Base-by-base conservation (phyloP, 1,140 invertebrate genomes). In the Micrasema longulum region DNA sequence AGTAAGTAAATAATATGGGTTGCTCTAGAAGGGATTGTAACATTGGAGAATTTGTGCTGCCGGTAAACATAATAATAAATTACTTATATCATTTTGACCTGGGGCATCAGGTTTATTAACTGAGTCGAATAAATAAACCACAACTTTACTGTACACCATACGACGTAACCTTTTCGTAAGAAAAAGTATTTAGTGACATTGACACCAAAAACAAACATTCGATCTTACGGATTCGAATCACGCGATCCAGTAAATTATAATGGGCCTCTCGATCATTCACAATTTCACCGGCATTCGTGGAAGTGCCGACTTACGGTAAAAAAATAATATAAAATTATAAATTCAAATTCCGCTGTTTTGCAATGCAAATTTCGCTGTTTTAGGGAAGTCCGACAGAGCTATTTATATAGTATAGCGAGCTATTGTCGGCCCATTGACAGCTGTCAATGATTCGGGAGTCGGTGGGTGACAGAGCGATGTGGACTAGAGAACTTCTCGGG, bases 141-240 rank as follows among this genome's bases (percentile, higher is more conserved):
- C 43, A 45, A n/a, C 18, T 45, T 45, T 45, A 45, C 9, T 45
- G 22, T 53, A 12, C 18, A 36, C 26, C 53, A 57, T 57, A 36
- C n/a, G 48, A 57, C 31, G 6, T 35, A 35, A 57, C 26, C 53
- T 57, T 57, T 35, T 18, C 7, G 36, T 38, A 57, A 65, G 43
- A 65, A 65, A 63, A 65, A 65, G 43, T 65, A 65, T 65, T 63
- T 63, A 11, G 23, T 65, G 63, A 26, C 63, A 65, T 65, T 65
- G 63, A 65, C 63, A 65, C 63, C 47, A 11, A 65, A 65, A 63
- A 47, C 43, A 16, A 16, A 45, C 63, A 66, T 18, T 20, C 11
- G 18, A 11, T 9, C 20, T 16, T 57, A 1, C 43, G 10, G n/a
- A n/a, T n/a, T n/a, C n/a, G n/a, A n/a, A n/a, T n/a, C n/a, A n/a